phyloP scores from a whole-genome alignment of 2,797 vertebrate genomes.

The Falco cherrug region DNA sequence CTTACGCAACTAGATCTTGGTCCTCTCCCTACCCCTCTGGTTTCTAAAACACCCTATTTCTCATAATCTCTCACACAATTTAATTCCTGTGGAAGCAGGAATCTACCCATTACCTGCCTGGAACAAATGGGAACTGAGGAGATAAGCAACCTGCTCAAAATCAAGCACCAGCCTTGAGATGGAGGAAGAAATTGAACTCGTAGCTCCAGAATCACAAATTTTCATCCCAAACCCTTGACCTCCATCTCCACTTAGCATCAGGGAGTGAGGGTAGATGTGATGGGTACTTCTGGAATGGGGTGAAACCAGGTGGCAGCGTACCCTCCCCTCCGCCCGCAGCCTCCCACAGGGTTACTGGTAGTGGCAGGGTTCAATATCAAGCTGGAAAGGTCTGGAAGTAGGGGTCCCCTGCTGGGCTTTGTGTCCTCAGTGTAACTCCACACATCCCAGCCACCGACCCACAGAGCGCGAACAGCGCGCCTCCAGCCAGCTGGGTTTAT shows the following conservation, averaged over 20 bases:
- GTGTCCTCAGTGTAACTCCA: background rate
- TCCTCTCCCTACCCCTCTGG: background rate
- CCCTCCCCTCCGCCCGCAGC: background rate
- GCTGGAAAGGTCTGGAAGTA: background rate
- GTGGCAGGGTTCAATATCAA: background rate
- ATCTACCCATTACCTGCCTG: background rate
- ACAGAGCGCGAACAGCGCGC: background rate
- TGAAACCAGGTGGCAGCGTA: background rate
- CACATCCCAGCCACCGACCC: background rate
- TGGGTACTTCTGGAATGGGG: background rate
- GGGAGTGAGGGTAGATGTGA: background rate
- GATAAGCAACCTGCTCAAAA: background rate
- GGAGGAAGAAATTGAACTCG: background rate
- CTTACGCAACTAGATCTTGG: background rate
- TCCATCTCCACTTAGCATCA: background rate
- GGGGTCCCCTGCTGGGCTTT: background rate
- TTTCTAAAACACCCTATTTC: background rate
- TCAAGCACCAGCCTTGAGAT: background rate
- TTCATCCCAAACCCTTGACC: background rate
- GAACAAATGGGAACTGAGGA: background rate
- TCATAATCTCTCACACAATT: background rate
- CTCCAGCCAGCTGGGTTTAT: background rate
- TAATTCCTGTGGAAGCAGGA: background rate
- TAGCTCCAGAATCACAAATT: background rate
- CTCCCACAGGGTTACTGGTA: background rate